phyloP scores from a whole-genome alignment of 2,797 vertebrate species.

The Clarias platycephalus region DNA sequence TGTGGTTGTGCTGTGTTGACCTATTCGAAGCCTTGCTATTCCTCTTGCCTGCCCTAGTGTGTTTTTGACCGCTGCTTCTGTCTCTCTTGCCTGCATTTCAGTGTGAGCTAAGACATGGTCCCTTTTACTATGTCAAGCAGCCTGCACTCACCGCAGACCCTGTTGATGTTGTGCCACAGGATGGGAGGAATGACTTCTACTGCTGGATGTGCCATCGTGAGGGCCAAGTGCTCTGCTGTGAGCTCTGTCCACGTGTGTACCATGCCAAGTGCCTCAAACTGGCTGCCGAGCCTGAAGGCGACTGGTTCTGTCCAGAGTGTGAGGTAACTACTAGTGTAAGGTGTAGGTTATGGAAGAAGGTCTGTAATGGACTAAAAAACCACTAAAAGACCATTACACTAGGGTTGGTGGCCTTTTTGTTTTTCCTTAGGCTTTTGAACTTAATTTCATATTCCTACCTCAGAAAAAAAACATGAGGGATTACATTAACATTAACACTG shows the following conservation, averaged over 20 bases:
- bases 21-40: slow-evolving; percentile 85
- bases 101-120: slow-evolving; percentile 99
- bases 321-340: slow-evolving; percentile 82
- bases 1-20: slow-evolving; percentile 45
- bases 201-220: slow-evolving; percentile 99
- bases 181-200: slow-evolving; percentile 99
- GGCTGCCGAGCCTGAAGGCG: slow-evolving; percentile 88
- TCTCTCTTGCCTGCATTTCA: slow-evolving; percentile 98
- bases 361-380: background rate
- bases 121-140: slow-evolving; percentile 99
- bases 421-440: background rate
- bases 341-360: slow-evolving; percentile 46
- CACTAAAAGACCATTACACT: background rate
- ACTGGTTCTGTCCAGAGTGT: slow-evolving; percentile 98
- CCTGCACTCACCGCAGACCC: slow-evolving; percentile 90
- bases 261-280: slow-evolving; percentile 99
- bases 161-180: slow-evolving; percentile 99
- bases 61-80: slow-evolving; percentile 85
- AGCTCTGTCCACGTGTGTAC: slow-evolving; percentile 99
- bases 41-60: slow-evolving; percentile 87
- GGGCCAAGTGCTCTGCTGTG: slow-evolving; percentile 98
- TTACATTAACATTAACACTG: too few species aligned
- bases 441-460: too few species aligned
- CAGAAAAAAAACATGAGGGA: too few species aligned
- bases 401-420: background rate